Evolutionary conservation across 2,113 vertebrate genomes (phyloP).

Genomic region (Raphicerus campestris): DNA sequence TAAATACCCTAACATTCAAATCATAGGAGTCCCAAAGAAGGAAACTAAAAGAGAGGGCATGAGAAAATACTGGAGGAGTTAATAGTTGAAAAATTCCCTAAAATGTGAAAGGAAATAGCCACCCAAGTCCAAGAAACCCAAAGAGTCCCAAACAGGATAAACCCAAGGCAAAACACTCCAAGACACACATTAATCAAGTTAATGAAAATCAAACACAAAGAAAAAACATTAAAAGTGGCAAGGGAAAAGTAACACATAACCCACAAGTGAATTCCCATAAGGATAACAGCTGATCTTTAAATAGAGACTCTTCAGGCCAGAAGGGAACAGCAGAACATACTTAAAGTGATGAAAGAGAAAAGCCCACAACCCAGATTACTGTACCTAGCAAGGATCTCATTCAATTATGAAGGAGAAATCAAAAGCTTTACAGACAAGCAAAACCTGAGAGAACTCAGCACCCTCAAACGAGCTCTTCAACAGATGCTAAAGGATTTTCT

Average conservation of each 20-base stretch:
- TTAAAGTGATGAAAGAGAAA: background rate
- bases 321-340: background rate
- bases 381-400: background rate
- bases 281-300: background rate
- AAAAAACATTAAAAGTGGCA: background rate
- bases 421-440: background rate
- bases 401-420: background rate
- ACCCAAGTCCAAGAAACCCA: background rate
- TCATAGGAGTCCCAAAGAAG: background rate
- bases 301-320: background rate
- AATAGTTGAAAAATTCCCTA: background rate
- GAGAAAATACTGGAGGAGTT: background rate
- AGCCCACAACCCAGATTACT: background rate
- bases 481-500: background rate
- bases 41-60: background rate
- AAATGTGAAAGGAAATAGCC: background rate
- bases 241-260: background rate
- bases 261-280: background rate
- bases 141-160: background rate
- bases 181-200: background rate
- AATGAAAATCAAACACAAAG: background rate
- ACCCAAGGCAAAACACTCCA: accelerated
- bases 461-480: background rate
- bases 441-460: background rate
- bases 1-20: background rate